Evolutionary conservation across 2,113 vertebrate species (phyloP).

Genomic region (Scortum barcoo): DNA sequence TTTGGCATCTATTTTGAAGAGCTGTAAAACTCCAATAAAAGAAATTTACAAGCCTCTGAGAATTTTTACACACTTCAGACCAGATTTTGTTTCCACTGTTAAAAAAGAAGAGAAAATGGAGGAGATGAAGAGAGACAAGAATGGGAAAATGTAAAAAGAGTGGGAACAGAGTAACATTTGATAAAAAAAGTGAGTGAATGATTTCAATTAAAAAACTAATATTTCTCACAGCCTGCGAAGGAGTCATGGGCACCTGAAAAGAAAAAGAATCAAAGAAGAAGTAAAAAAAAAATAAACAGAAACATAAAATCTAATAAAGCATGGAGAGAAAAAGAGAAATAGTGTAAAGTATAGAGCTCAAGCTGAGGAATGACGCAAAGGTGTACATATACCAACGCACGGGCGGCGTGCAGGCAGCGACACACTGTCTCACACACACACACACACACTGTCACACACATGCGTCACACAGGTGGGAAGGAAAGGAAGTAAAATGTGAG

Average conservation of each 20-base stretch:
- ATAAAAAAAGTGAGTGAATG: neutral
- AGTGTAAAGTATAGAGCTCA: neutral
- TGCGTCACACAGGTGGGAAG: constrained; percentile 10
- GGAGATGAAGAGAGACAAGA: neutral
- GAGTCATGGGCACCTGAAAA: neutral
- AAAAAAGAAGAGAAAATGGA: constrained; percentile 26
- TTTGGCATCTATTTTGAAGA: constrained; percentile 50
- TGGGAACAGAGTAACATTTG: fast-evolving
- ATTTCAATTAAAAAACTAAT: neutral
- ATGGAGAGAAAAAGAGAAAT: neutral
- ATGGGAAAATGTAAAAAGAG: neutral
- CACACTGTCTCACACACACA: no score
- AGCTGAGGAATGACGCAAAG: constrained; percentile 27
- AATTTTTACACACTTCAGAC: constrained; percentile 58
- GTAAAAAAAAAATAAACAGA: no score
- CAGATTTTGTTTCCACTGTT: constrained; percentile 65
- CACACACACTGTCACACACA: constrained; percentile 4
- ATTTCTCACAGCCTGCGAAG: neutral
- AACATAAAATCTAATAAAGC: neutral
- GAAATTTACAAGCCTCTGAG: constrained; percentile 65
- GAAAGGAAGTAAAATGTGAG: constrained; percentile 11
- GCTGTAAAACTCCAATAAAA: constrained; percentile 60
- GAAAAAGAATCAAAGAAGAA: neutral
- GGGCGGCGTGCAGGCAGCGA: neutral
- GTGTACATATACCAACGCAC: neutral